These are phyloP conservation scores for Watsonalla binaria DNA, from an alignment of 2,888 invertebrate genomes.

Conservation along the genomic window DNA sequence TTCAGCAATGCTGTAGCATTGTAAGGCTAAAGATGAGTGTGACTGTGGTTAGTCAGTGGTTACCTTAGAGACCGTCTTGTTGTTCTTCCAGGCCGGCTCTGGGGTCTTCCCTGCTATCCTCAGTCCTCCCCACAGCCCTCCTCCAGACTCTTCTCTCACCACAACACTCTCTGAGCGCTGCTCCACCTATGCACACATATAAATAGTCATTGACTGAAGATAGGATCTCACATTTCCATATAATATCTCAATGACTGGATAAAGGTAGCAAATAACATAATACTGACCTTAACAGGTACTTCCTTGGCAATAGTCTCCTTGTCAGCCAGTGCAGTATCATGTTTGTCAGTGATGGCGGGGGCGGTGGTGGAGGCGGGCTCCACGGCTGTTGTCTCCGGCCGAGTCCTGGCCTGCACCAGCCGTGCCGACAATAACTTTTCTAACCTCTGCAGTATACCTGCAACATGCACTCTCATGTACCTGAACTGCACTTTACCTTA, in stretches of 20 bases:
- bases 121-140: conserved; percentile 61
- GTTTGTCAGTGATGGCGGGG: no score
- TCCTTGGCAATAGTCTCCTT: no score
- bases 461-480: conserved; percentile 11
- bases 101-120: conserved; percentile 66
- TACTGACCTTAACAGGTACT: no score
- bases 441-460: conserved; percentile 54
- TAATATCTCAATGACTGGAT: no score
- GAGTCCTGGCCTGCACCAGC: conserved; percentile 19
- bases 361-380: conserved; percentile 9
- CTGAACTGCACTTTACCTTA: background rate
- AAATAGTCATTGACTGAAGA: no score
- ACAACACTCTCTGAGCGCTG: no score
- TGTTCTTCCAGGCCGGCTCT: conserved; percentile 58
- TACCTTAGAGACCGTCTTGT: conserved; percentile 63
- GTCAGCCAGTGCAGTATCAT: no score
- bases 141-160: conserved; percentile 38
- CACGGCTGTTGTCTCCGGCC: conserved; percentile 20
- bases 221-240: no score
- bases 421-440: conserved; percentile 48
- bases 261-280: no score
- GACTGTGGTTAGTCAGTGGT: conserved; percentile 2
- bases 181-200: no score
- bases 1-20: no score
- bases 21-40: no score